Evolutionary conservation across 1,140 invertebrate genomes (phyloP), one percentile per base, ranked within the genome.

Genomic region (Euschistus heros): DNA sequence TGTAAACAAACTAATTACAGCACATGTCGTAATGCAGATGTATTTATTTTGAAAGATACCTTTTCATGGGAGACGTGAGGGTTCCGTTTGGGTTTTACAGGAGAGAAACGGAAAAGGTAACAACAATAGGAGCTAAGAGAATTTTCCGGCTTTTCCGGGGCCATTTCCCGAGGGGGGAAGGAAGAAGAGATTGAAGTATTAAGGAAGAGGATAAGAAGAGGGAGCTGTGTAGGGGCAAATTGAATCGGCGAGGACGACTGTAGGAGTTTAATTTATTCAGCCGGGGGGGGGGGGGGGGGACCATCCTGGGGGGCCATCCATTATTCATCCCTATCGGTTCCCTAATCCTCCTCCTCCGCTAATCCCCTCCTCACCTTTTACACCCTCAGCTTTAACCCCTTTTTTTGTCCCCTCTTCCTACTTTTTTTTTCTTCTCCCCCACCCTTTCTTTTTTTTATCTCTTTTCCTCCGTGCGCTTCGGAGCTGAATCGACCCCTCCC

Each of bases 281-380:
- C 5, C 6, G 3, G 27, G 27, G 3, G 3, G 3, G 7, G 33
- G 33, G 33, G 13, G 33, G 33, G 30, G 3, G 3, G 8, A 3
- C 30, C 30, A 8, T 30, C 30, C 30, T 30, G 30, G 33, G 33
- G 33, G 33, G 33, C 6, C 33, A 20, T 50, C 47, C 47, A 50
- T 50, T 50, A 50, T 50, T 50, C 47, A 50, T 50, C 47, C 47
- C 47, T 50, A 50, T 50, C 47, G 47, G 47, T 22, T 50, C 47
- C 22, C 47, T 50, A 50, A 50, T 50, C n/a, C 47, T 37, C 33
- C 33, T 37, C 33, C 47, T 22, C 22, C 47, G 22, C 47, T 50
- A 50, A 50, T 50, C 47, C 47, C 47, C 47, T 37, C 47, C 47
- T 50, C 47, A 50, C 47, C 47, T 50, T 50, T 50, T 50, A 50